Conservation (phyloP, 2,113 vertebrate species). For the Chionomys nivalis region DNA sequence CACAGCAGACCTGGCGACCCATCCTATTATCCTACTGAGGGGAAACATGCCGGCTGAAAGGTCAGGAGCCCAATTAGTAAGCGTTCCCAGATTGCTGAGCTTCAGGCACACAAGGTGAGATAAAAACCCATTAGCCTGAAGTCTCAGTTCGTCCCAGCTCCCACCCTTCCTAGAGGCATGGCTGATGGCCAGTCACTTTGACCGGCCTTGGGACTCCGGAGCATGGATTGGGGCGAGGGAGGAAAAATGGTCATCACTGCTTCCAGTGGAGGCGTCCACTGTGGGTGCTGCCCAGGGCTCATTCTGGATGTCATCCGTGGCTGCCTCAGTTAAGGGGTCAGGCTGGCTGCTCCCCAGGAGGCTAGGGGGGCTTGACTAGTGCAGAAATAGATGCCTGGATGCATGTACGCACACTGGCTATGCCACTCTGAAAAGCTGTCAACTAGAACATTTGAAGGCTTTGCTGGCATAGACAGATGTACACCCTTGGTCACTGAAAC, state of each 20-base stretch:
- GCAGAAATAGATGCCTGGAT: neutral
- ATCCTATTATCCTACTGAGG: constrained; percentile 74
- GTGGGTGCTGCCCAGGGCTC: neutral
- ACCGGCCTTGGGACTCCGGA: constrained; percentile 65
- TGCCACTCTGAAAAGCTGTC: neutral
- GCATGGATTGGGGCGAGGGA: neutral
- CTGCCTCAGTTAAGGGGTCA: neutral
- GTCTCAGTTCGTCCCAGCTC: neutral
- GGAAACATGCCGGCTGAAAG: constrained; percentile 53
- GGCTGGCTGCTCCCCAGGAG: neutral
- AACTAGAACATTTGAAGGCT: neutral
- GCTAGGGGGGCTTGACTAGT: neutral
- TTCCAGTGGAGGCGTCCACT: neutral
- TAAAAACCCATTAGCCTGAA: constrained; percentile 78
- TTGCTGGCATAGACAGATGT: neutral
- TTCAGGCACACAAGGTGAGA: constrained; percentile 71
- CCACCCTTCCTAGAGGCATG: constrained; percentile 49
- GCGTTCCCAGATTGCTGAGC: constrained; percentile 79
- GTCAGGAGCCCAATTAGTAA: constrained; percentile 82
- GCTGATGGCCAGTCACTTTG: constrained; percentile 68
- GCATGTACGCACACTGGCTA: neutral
- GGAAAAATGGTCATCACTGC: neutral
- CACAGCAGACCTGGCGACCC: constrained; percentile 75
- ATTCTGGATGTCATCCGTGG: neutral
- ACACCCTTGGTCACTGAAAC: neutral